A percentile compares a stretch with the other conserved stretches of the same genome.
Evolutionary conservation across 2,113 vertebrate genomes (phyloP).

Genomic region (Danionella cerebrum): DNA sequence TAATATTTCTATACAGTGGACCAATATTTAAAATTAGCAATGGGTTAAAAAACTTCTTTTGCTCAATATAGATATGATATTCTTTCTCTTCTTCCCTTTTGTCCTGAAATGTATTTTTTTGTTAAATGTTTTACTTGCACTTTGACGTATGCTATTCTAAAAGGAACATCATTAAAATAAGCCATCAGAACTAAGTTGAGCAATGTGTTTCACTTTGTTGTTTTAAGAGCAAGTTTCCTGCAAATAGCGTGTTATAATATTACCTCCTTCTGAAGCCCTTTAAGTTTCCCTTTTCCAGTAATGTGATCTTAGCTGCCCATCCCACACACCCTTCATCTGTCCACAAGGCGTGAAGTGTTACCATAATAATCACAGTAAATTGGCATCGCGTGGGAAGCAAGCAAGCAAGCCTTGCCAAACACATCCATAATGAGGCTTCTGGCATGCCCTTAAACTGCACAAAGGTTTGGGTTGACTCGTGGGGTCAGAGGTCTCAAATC

Average conservation of each 20-base stretch:
- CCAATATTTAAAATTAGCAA: too few species aligned
- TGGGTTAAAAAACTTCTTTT: too few species aligned
- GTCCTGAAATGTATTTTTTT: too few species aligned
- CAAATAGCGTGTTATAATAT: slow-evolving; percentile 20
- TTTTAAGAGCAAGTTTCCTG: not conserved
- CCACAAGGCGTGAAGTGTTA: slow-evolving; percentile 50
- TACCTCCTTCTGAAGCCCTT: slow-evolving; percentile 10
- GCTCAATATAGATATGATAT: too few species aligned
- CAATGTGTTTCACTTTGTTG: not conserved
- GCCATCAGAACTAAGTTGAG: not conserved
- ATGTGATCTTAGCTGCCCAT: slow-evolving; percentile 30
- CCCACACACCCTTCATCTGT: slow-evolving; percentile 39
- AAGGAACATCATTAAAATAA: too few species aligned
- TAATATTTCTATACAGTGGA: too few species aligned
- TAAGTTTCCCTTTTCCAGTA: slow-evolving; percentile 37
- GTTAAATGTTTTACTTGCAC: too few species aligned
- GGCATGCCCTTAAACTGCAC: not conserved
- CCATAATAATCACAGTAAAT: slow-evolving; percentile 53
- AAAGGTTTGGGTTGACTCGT: not conserved
- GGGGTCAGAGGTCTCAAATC: not conserved
- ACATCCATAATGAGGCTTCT: slow-evolving; percentile 52
- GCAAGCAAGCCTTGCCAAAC: slow-evolving; percentile 42
- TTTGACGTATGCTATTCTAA: too few species aligned
- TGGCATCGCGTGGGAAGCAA: slow-evolving; percentile 46
- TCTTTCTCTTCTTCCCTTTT: too few species aligned